Evolutionary conservation across 2,888 invertebrate species (phyloP).

Genomic region (Cerastis leucographa): DNA sequence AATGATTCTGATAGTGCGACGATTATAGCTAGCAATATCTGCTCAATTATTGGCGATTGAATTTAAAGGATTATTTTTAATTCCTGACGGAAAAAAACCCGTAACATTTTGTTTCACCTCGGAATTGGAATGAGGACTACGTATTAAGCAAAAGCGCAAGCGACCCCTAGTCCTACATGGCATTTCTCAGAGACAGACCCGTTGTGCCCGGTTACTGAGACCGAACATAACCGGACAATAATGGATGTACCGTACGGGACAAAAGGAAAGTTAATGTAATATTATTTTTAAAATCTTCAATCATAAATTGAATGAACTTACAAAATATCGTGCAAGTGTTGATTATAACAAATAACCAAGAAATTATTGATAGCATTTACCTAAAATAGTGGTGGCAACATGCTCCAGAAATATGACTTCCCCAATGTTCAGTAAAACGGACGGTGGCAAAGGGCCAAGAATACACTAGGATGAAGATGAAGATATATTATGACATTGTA

Average conservation of each 20-base stretch:
- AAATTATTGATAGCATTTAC: slow-evolving; percentile 60
- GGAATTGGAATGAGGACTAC: neutral
- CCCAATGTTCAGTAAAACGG: slow-evolving; percentile 50
- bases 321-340: slow-evolving; percentile 9
- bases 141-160: neutral
- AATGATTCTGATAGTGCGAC: slow-evolving; percentile 39
- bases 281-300: neutral
- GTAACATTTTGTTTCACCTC: neutral
- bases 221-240: neutral
- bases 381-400: slow-evolving; percentile 50
- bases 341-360: slow-evolving; percentile 1
- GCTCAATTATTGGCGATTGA: slow-evolving; percentile 8
- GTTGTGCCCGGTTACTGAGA: neutral
- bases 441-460: slow-evolving; percentile 58
- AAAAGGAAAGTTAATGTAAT: no score
- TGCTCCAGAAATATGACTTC: slow-evolving; percentile 61
- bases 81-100: neutral
- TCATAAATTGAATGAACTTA: neutral
- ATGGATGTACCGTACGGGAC: neutral
- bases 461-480: slow-evolving; percentile 59
- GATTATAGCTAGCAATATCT: slow-evolving; percentile 27
- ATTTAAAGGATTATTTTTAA: neutral
- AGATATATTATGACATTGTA: slow-evolving; percentile 61
- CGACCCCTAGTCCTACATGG: neutral
- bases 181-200: neutral